phyloP scores from a whole-genome alignment of 1,140 invertebrate species.

The Dendroctonus valens region DNA sequence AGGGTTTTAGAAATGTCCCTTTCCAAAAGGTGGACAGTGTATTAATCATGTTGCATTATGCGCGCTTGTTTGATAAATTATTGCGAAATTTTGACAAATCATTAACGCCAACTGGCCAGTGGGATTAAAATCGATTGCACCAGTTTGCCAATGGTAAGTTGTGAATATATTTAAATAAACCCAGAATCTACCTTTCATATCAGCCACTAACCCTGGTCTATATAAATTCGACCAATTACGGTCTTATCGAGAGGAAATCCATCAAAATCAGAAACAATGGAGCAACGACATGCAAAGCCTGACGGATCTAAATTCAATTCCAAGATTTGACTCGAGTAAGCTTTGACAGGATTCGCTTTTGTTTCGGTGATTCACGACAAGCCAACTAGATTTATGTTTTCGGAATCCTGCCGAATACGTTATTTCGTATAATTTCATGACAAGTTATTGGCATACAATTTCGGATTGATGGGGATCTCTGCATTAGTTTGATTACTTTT shows the following conservation, averaged over 20 bases:
- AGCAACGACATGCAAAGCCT: conserved; percentile 42
- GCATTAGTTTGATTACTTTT: conserved; percentile 21
- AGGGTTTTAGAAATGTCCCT: too few species aligned
- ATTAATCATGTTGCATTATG: too few species aligned
- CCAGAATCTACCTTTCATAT: too few species aligned
- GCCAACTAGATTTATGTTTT: conserved; percentile 43
- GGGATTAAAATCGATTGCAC: too few species aligned
- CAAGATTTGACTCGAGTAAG: conserved; percentile 43
- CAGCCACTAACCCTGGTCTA: neutral
- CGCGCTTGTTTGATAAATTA: too few species aligned
- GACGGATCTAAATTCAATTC: conserved; percentile 45
- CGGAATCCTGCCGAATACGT: conserved; percentile 32
- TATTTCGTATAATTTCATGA: conserved; percentile 35
- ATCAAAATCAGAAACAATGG: conserved; percentile 46
- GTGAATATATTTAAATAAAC: too few species aligned
- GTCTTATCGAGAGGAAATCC: conserved; percentile 41
- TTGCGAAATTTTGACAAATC: neutral
- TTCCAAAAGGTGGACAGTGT: too few species aligned
- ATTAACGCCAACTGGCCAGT: too few species aligned
- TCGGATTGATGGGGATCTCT: conserved; percentile 10
- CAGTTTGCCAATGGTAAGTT: too few species aligned
- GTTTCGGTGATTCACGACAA: conserved; percentile 46
- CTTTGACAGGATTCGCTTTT: conserved; percentile 44
- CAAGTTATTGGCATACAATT: conserved; percentile 25
- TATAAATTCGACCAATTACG: conserved; percentile 40